Evolutionary conservation across 2,113 vertebrate genomes (phyloP), one percentile per base, ranked within the genome.

Genomic region (Lagopus muta): DNA sequence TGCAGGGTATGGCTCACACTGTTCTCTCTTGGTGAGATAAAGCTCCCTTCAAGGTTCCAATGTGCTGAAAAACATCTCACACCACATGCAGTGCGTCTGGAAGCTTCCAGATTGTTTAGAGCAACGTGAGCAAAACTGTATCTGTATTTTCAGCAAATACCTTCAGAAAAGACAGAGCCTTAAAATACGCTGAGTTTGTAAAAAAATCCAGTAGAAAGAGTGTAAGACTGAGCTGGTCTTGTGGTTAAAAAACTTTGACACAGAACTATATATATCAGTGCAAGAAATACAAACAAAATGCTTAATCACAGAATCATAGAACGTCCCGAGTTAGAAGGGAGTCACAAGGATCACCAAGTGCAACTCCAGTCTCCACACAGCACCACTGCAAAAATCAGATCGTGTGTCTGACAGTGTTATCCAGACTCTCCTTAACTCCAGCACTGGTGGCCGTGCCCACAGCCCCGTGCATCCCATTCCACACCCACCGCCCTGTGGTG

Each of bases 31-130:
- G 50, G 52, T 58, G 77, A 89, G 92, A 94, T 88, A 88, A 95
- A 30, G 67, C 69, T 90, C n/a, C 75, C 73, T 77, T 88, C 86
- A 78, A 81, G 94, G 84, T 69, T 85, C 50, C 84, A 86, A 40
- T 36, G 52, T 82, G 40, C 28, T 77, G 71, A 54, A 71, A 57
- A 66, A 91, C 91, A 78, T 62, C 65, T 92, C 69, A 75, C 57
- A 81, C 75, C 70, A 90, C 91, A 54, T 34, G 54, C 72, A 90
- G 76, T 0, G 1, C 0, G 1, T 88, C 82, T 96, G 86, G 89
- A 96, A 93, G 48, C 55, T 79, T 88, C 71, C 61, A 82, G 52
- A 72, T 71, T 88, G 61, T 90, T 86, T 72, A 62, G 74, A 52
- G 60, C 72, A 70, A 78, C 66, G 25, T 13, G 8, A 94, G 36